Evolutionary conservation across 2,113 vertebrate genomes (phyloP).

Genomic region (Gavialis gangeticus): DNA sequence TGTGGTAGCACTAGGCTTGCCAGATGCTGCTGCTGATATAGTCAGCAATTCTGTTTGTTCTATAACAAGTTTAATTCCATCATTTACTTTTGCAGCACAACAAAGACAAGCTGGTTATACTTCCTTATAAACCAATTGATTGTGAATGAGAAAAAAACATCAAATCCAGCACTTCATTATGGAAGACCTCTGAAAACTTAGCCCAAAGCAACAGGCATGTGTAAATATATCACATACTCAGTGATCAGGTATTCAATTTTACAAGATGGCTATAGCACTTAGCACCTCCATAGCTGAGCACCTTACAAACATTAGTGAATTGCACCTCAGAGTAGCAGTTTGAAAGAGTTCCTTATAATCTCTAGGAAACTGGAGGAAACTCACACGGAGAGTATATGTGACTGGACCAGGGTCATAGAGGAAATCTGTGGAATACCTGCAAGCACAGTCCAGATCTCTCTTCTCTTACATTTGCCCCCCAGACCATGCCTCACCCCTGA

Average conservation of each 20-base stretch:
- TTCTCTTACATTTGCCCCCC: neutral
- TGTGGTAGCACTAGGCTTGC: neutral
- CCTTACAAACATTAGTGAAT: neutral
- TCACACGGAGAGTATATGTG: no score
- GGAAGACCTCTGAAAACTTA: neutral
- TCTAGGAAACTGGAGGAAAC: no score
- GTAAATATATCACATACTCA: neutral
- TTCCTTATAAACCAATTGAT: constrained; percentile 1
- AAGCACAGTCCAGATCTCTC: neutral
- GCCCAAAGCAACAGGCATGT: neutral
- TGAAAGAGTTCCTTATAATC: neutral
- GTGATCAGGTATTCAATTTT: neutral
- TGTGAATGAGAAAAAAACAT: neutral
- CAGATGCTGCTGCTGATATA: neutral
- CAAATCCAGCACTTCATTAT: neutral
- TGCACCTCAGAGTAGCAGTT: neutral
- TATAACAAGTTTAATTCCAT: neutral
- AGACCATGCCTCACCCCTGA: neutral
- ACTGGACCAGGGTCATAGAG: no score
- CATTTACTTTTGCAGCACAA: constrained; percentile 17
- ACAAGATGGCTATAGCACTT: neutral
- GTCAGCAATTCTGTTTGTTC: neutral
- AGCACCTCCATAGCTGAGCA: neutral
- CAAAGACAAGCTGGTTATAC: neutral
- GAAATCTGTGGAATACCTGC: neutral